Evolutionary conservation across 2,113 vertebrate species (phyloP), one percentile per base, ranked within the genome.

Genomic region (Coptodon rendalli): DNA sequence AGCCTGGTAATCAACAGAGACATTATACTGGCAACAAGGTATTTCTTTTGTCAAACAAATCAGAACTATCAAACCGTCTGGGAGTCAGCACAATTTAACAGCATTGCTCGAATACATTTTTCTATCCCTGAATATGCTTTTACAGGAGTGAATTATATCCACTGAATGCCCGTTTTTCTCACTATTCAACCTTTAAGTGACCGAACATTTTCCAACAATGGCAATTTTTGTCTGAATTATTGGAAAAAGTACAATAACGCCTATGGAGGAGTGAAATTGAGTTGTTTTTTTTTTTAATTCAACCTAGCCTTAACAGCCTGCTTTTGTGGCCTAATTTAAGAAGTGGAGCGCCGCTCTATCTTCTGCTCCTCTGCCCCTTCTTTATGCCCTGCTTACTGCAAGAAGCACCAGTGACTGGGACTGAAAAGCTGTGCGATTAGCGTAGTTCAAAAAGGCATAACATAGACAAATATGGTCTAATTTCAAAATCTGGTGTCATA

Each of bases 21-120:
- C 81, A 90, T 86, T 73, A 89, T 71, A 71, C 86, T 81, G 82
- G 82, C 53, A 90, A 92, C 78, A 92, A 90, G 63, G 91, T 84
- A 82, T 85, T 94, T 93, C 91, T 90, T 93, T 94, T 93, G 91
- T 91, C 85, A 88, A 87, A 90, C 91, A 90, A 95, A 91, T 94
- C 73, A 83, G 86, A 89, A 86, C 57, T 57, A 89, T 82, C 80
- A 90, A 29, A 83, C 31, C 78, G 54, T 87, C 50, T 29, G 86
- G 81, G 84, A 95, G 91, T 94, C 95, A 94, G 94, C 92, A 91
- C 31, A 91, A 91, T 93, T 89, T 79, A 81, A 87, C 92, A 87
- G 48, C 45, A 82, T 52, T 7, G 12, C 61, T 82, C 53, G 73
- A 91, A 93, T 86, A 82, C 68, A 87, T 91, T 89, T 89, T 82